Conservation (phyloP, 1,140 invertebrate genomes). For the Ceratoteleas bidentatus region DNA sequence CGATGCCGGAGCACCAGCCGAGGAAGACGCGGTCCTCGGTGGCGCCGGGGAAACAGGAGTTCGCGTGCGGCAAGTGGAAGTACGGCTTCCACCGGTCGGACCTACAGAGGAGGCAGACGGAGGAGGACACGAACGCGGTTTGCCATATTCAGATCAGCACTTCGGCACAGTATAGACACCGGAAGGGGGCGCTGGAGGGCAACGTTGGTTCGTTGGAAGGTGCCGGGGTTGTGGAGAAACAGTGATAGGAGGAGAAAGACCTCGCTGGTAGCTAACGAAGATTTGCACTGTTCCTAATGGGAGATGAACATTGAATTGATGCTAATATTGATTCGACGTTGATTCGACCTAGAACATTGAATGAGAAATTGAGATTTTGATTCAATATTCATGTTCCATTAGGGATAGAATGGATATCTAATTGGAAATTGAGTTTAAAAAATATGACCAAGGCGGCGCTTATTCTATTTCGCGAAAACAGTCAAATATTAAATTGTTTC, state of each 20-base stretch:
- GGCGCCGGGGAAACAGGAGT: constrained; percentile 70
- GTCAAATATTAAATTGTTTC: too few species aligned
- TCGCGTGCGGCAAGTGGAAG: constrained; percentile 69
- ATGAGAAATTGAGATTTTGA: too few species aligned
- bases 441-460: too few species aligned
- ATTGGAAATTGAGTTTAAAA: too few species aligned
- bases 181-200: constrained; percentile 30
- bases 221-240: constrained; percentile 40
- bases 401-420: too few species aligned
- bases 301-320: too few species aligned
- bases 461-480: too few species aligned
- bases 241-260: constrained; percentile 20
- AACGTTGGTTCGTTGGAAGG: constrained; percentile 35
- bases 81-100: constrained; percentile 39
- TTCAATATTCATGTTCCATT: too few species aligned
- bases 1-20: constrained; percentile 80
- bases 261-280: neutral
- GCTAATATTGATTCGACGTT: neutral
- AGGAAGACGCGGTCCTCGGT: constrained; percentile 80
- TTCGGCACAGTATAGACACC: constrained; percentile 67
- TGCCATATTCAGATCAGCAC: constrained; percentile 78
- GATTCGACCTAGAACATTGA: too few species aligned
- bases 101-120: constrained; percentile 64
- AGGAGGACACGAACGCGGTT: constrained; percentile 73
- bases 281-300: too few species aligned